These are phyloP conservation scores for Pangasianodon hypophthalmus DNA, from an alignment of 2,113 vertebrate species.

Conservation along the genomic window DNA sequence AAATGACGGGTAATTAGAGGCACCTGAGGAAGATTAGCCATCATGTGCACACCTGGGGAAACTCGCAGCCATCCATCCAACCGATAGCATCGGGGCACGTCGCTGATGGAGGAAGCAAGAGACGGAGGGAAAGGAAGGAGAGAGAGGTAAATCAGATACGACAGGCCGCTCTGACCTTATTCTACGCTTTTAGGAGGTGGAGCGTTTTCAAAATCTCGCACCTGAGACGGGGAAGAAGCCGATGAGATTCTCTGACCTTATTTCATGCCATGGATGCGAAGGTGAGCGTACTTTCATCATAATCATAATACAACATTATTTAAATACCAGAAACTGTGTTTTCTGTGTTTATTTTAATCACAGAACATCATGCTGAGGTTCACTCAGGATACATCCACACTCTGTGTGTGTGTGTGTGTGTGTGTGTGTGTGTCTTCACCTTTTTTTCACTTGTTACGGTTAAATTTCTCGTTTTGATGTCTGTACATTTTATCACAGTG, in stretches of 20 bases:
- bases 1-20: slow-evolving; percentile 73
- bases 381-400: not conserved
- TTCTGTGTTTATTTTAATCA: not conserved
- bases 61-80: slow-evolving; percentile 50
- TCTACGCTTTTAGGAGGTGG: not conserved
- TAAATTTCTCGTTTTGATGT: slow-evolving; percentile 3
- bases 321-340: not conserved
- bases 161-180: not conserved
- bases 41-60: slow-evolving; percentile 61
- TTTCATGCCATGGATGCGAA: not conserved
- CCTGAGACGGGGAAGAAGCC: not conserved
- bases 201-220: not conserved
- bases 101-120: slow-evolving; percentile 10
- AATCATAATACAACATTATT: not conserved
- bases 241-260: not conserved
- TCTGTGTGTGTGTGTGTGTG: not conserved
- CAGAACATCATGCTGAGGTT: not conserved
- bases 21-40: slow-evolving; percentile 69
- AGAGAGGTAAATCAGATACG: slow-evolving; percentile 22
- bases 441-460: not conserved
- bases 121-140: not conserved
- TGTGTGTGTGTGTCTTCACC: not conserved
- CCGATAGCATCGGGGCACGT: slow-evolving; percentile 40
- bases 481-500: slow-evolving; percentile 9
- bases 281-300: not conserved